phyloP scores from a whole-genome alignment of 2,797 vertebrate species.

The Cryptoblepharus egeriae region DNA sequence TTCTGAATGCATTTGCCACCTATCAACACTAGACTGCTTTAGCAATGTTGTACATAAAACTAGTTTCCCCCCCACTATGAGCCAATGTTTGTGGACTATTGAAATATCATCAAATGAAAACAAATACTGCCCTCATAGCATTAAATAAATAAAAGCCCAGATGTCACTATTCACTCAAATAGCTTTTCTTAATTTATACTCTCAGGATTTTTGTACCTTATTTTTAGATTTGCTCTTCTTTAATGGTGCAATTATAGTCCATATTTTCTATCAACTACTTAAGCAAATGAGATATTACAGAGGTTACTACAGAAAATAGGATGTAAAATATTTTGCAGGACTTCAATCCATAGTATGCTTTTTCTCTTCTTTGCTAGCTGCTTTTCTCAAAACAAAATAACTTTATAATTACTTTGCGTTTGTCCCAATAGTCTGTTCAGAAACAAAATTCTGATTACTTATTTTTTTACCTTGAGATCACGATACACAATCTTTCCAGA shows the following conservation, averaged over 20 bases:
- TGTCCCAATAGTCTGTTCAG: constrained; percentile 74
- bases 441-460: constrained; percentile 77
- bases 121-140: neutral
- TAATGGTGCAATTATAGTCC: neutral
- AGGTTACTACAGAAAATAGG: constrained; percentile 27
- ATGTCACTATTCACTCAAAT: neutral
- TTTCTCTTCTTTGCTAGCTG: constrained; percentile 50
- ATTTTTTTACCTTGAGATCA: constrained; percentile 95
- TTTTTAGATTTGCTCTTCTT: constrained; percentile 23
- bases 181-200: neutral
- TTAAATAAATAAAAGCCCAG: neutral
- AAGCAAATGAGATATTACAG: constrained; percentile 20
- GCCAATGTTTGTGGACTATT: too few relatives aligned
- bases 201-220: constrained; percentile 25
- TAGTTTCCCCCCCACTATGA: neutral
- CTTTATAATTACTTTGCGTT: constrained; percentile 83
- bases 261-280: constrained; percentile 11
- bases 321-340: constrained; percentile 38
- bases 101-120: neutral
- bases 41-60: neutral
- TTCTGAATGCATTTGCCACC: neutral
- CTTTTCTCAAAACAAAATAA: constrained; percentile 71
- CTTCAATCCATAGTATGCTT: constrained; percentile 33
- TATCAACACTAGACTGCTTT: neutral
- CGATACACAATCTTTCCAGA: constrained; percentile 98